Evolutionary conservation across 2,888 invertebrate genomes (phyloP).

Genomic region (Selenia dentaria): DNA sequence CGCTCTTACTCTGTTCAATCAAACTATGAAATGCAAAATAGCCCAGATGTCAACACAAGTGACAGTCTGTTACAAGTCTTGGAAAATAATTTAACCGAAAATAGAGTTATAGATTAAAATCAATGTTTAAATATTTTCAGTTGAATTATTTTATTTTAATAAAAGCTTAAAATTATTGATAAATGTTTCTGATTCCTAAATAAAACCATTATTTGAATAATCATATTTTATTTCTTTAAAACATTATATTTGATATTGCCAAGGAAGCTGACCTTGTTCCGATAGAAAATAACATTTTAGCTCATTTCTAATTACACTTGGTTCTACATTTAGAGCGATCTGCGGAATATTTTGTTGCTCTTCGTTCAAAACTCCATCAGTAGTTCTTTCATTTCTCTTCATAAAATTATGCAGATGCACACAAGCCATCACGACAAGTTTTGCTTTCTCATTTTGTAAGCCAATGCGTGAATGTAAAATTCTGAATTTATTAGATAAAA

Average conservation of each 20-base stretch:
- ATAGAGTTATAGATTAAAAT: not conserved
- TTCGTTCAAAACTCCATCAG: conserved; percentile 1
- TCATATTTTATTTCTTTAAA: not conserved
- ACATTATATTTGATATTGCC: not conserved
- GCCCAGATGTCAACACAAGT: not conserved
- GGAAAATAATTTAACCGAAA: not conserved
- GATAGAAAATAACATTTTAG: not conserved
- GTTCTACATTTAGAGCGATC: not conserved
- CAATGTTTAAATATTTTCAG: too few relatives aligned
- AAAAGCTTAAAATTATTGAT: not conserved
- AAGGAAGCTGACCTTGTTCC: not conserved
- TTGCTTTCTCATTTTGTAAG: too few relatives aligned
- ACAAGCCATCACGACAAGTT: too few relatives aligned
- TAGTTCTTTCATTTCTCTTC: too few relatives aligned
- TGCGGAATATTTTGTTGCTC: not conserved
- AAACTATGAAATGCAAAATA: not conserved
- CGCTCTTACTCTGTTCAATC: conserved; percentile 18
- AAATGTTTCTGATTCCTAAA: not conserved
- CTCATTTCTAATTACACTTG: not conserved
- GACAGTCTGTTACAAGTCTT: not conserved
- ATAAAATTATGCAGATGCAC: too few relatives aligned
- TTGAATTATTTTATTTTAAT: too few relatives aligned
- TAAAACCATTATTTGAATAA: not conserved
- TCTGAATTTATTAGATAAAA: too few relatives aligned
- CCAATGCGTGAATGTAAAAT: too few relatives aligned